Evolutionary conservation across 1,140 invertebrate species (phyloP), one percentile per base, ranked within the genome.

Genomic region (Riptortus pedestris): DNA sequence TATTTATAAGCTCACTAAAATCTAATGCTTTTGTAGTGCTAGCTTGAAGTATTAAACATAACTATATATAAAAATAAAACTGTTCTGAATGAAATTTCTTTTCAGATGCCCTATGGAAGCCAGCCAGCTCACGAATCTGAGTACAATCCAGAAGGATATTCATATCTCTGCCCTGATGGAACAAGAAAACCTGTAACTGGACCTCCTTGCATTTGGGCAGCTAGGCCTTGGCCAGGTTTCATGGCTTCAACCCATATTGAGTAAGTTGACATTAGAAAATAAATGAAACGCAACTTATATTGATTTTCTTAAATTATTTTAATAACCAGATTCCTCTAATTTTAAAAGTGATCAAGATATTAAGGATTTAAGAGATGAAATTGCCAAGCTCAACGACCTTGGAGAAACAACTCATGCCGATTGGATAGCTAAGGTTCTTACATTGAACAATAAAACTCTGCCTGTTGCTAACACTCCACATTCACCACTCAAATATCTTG

Each of bases 121-220:
- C 47, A 66, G 26, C 64, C 68, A 20, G 66, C 67, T 26, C 20
- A 52, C 20, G 14, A 18, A n/a, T 51, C 33, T 45, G 47, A 67
- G 3, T 68, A 80, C 69, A 79, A 85, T 66, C 78, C 84, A 0
- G 77, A 77, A 16, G 75, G 85, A 1, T 88, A 78, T 71, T 77
- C 80, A 64, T 87, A 92, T 69, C 78, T 95, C 33, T 95, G 91
- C 72, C 85, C 84, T 27, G 88, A 93, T 73, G 91, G 89, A 1
- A 83, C 78, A 0, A 82, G 85, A 66, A 78, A 80, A 1, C 79
- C 85, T 0, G 73, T 89, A 1, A 80, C 79, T 1, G 81, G 79
- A 18, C 80, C 82, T 20, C 80, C 85, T 9, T 90, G 87, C 69
- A 80, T 81, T 0, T 90, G 87, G 87, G 86, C 86, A 0, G 84